Percentiles rank a stretch among this genome's conserved stretches.
These are phyloP conservation scores for Sinosuthora webbiana DNA, from an alignment of 2,113 vertebrate genomes.

Conservation along the genomic window DNA sequence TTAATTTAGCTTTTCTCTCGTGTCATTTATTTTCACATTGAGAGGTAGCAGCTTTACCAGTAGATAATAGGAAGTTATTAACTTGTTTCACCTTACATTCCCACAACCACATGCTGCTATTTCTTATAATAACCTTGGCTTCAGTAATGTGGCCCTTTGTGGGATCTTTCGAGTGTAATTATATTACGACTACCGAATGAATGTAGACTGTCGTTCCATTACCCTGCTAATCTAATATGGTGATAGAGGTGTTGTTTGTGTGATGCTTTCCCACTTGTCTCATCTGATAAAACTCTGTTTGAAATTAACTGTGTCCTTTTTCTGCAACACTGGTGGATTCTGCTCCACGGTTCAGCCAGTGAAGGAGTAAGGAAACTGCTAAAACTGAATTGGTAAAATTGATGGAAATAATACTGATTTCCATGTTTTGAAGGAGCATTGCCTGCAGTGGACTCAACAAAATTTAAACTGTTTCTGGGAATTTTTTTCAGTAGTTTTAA, in stretches of 20 bases:
- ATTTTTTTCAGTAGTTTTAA: neutral
- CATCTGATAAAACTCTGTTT: neutral
- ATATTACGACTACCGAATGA: neutral
- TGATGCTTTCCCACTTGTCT: neutral
- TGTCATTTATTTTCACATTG: neutral
- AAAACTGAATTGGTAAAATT: neutral
- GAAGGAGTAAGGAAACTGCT: neutral
- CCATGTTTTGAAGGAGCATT: neutral
- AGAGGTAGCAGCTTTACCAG: neutral
- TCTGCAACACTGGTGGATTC: neutral
- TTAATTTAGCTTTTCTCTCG: conserved; percentile 23
- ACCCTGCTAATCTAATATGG: neutral
- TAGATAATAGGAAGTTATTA: conserved; percentile 61
- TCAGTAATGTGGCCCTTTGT: neutral
- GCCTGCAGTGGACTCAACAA: neutral
- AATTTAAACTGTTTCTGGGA: neutral
- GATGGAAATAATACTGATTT: neutral
- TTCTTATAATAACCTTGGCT: conserved; percentile 45
- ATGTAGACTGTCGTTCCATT: neutral
- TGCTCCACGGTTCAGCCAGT: neutral
- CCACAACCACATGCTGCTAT: conserved; percentile 9
- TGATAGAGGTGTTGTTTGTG: neutral
- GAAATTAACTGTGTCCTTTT: neutral
- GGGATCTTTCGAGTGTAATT: neutral
- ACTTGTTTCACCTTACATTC: conserved; percentile 52